Conservation (phyloP, 2,888 invertebrate species). For the Caenorhabditis macrosperma region DNA sequence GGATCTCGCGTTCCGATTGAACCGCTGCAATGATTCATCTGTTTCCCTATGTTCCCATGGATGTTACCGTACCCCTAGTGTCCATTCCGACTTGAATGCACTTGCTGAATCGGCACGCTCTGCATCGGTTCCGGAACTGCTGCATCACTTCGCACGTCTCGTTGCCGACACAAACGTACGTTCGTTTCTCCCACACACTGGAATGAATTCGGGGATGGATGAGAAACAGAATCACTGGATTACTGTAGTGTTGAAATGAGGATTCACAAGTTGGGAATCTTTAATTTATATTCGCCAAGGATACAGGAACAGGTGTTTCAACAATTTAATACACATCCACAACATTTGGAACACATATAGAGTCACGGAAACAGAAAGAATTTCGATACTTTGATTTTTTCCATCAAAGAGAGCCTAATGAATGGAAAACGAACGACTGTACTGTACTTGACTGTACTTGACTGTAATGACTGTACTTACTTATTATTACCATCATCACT, state of each 20-base stretch:
- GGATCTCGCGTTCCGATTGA: slow-evolving; percentile 66
- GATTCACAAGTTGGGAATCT: no score
- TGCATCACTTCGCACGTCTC: slow-evolving; percentile 63
- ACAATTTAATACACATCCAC: no score
- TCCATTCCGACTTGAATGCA: slow-evolving; percentile 70
- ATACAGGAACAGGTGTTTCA: no score
- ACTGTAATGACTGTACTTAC: no score
- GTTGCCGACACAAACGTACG: slow-evolving; percentile 57
- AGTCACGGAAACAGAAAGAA: no score
- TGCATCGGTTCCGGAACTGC: slow-evolving; percentile 66
- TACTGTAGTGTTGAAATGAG: neutral
- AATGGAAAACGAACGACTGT: no score
- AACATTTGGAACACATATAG: no score
- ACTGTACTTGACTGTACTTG: no score
- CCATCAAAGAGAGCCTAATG: no score
- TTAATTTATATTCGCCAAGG: no score
- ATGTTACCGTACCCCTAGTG: slow-evolving; percentile 41
- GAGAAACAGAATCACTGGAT: neutral
- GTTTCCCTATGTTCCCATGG: neutral
- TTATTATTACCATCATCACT: no score
- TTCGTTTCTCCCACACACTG: slow-evolving; percentile 69
- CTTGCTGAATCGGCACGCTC: slow-evolving; percentile 66
- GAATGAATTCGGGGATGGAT: slow-evolving; percentile 1
- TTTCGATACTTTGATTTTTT: no score
- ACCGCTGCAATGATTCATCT: slow-evolving; percentile 59